Base-by-base conservation (phyloP, 1,140 invertebrate species). In the Zophobas atratus region DNA sequence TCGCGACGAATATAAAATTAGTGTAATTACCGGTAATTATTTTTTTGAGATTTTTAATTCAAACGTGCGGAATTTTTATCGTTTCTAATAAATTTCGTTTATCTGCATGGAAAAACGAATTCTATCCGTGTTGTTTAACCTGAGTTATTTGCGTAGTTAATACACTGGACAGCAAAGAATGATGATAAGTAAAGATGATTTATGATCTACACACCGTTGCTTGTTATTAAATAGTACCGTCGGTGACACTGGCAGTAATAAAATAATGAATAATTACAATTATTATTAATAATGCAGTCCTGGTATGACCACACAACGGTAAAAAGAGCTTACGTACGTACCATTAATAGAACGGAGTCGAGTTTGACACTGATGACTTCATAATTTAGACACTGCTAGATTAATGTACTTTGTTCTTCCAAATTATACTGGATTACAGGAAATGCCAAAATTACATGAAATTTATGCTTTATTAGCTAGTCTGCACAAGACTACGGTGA, bases 321-420 rank as follows among this genome's bases (percentile, higher is more conserved):
- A 60, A 60, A 36, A 8, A 20, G 32, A 32, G 8, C 32, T n/a
- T 55, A 20, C 20, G 20, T 55, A 55, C 2, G 35, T 60, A 36
- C 35, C 56, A 36, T 57, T 35, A 57, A 57, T 57, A n/a, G 49
- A 53, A 53, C 49, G 5, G 56, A 57, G 36, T 60, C 20, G 36
- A 33, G 34, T 60, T 5, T 60, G 56, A 60, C 56, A 60, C 56
- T 60, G 36, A 60, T 60, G 56, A 60, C 56, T 60, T 60, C 56
- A 60, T 60, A 60, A 60, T 38, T 60, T 60, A 46, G 43, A 20
- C 20, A 20, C 20, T 20, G 20, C 20, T 20, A 20, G 20, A 20
- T 46, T 46, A 46, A 8, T 46, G 43, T 8, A 46, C 8, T 46
- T 3, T 46, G 43, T 46, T 8, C 3, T 46, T 46, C 43, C 8